phyloP scores from a whole-genome alignment of 37 sponge, comb jelly and placozoan genomes.

The Spongia lamella region DNA sequence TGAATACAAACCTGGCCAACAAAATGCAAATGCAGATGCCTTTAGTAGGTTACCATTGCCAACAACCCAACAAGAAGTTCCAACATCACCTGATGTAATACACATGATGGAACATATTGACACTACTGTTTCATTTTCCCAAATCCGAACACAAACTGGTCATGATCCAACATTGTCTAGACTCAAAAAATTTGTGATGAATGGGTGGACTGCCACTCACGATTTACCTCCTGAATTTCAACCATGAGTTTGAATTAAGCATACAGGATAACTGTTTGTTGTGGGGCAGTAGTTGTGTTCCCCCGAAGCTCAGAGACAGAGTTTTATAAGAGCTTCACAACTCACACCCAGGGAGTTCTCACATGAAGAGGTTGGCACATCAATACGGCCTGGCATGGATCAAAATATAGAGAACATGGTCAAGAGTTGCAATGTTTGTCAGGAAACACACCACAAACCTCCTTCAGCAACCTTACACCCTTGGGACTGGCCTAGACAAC shows the following conservation, averaged over 20 bases:
- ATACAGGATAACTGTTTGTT: too few relatives aligned
- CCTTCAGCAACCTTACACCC: conserved; percentile 29
- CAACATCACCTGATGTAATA: too few relatives aligned
- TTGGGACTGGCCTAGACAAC: conserved; percentile 41
- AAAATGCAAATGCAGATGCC: too few relatives aligned
- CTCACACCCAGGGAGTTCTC: conserved; percentile 38
- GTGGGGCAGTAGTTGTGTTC: conserved; percentile 63
- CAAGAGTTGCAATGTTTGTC: conserved; percentile 32
- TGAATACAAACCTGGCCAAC: too few relatives aligned
- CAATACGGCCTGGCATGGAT: conserved; percentile 43
- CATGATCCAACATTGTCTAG: conserved; percentile 38
- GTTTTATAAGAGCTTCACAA: conserved; percentile 23
- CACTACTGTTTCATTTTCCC: too few relatives aligned
- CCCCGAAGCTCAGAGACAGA: neutral
- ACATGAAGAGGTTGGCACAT: conserved; percentile 56
- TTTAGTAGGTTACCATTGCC: too few relatives aligned
- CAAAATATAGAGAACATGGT: conserved; percentile 21
- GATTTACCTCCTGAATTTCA: conserved; percentile 8
- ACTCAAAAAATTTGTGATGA: neutral
- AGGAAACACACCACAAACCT: conserved; percentile 20
- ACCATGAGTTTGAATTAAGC: conserved; percentile 27
- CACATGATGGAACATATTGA: too few relatives aligned
- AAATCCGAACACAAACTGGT: too few relatives aligned
- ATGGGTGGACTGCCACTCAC: conserved; percentile 36
- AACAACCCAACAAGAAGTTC: too few relatives aligned